Conservation (phyloP, 2,888 invertebrate species). For the Microctonus brassicae region DNA sequence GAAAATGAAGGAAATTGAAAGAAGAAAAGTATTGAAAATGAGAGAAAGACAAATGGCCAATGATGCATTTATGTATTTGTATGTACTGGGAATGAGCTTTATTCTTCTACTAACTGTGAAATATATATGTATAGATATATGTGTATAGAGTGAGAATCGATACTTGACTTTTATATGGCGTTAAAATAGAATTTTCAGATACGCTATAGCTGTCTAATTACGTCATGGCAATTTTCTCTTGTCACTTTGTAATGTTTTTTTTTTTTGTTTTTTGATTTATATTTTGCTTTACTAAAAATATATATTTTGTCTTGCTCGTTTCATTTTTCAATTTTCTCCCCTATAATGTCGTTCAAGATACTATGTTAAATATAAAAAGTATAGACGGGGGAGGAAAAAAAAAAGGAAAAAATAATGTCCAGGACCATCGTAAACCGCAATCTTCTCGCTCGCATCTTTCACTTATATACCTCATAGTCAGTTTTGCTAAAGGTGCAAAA, state of each 20-base stretch:
- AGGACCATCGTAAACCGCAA: conserved; percentile 38
- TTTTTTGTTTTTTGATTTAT: conserved; percentile 17
- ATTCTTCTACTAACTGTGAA: not conserved
- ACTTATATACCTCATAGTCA: conserved; percentile 25
- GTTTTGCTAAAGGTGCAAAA: conserved; percentile 8
- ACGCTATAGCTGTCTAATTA: conserved; percentile 4
- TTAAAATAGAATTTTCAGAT: conserved; percentile 16
- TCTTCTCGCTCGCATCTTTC: conserved; percentile 37
- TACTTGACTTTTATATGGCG: conserved; percentile 34
- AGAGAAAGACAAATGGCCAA: conserved; percentile 28
- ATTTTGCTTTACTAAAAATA: no score
- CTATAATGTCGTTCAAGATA: not conserved
- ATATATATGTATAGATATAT: not conserved
- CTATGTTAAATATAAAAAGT: not conserved
- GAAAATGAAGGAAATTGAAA: not conserved
- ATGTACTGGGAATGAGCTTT: not conserved
- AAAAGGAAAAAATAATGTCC: not conserved
- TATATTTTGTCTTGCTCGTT: not conserved
- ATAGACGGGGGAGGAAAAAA: not conserved
- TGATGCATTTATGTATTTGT: not conserved
- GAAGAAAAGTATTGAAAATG: not conserved
- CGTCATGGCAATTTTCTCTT: conserved; percentile 8
- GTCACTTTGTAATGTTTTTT: not conserved
- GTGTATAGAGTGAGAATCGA: conserved; percentile 18
- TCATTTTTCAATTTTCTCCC: no score